Percentiles rank a stretch among this genome's conserved stretches.
Evolutionary conservation across 1,140 invertebrate genomes (phyloP).

Genomic region (Dendroctonus ponderosae): DNA sequence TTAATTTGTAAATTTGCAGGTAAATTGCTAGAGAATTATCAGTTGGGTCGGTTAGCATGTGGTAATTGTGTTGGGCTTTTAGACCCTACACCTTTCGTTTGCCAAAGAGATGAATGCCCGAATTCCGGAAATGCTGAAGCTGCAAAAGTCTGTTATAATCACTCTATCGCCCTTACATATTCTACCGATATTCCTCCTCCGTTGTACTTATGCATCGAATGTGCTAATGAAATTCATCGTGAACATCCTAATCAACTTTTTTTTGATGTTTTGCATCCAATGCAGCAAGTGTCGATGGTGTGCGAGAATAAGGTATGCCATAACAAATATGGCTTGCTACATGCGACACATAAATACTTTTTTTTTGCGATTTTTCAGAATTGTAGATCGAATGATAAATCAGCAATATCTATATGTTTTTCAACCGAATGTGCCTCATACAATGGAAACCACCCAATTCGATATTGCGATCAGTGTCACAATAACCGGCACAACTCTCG

Average conservation of each 20-base stretch:
- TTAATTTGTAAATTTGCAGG: constrained; percentile 88
- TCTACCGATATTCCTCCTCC: constrained; percentile 87
- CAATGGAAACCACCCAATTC: constrained; percentile 93
- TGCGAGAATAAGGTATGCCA: constrained; percentile 91
- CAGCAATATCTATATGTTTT: constrained; percentile 96
- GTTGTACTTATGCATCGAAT: constrained; percentile 94
- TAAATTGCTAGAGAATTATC: constrained; percentile 48
- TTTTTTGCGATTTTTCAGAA: constrained; percentile 62
- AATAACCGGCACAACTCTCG: constrained; percentile 84
- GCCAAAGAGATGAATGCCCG: constrained; percentile 82
- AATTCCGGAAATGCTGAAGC: constrained; percentile 82
- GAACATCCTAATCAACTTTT: constrained; percentile 82
- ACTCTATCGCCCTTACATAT: constrained; percentile 79
- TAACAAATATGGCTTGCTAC: background rate
- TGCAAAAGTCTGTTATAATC: constrained; percentile 88
- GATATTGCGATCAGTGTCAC: constrained; percentile 90
- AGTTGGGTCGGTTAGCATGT: no score
- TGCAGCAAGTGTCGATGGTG: constrained; percentile 89
- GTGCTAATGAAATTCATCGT: constrained; percentile 86
- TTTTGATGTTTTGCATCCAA: constrained; percentile 89
- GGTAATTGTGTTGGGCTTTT: background rate
- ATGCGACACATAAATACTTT: background rate
- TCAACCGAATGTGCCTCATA: constrained; percentile 94
- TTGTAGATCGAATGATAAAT: constrained; percentile 87
- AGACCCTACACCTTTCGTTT: constrained; percentile 72